Percentiles rank a stretch among this genome's conserved stretches.
Evolutionary conservation across 2,113 vertebrate genomes (phyloP).

Genomic region (Trogon surrucura): DNA sequence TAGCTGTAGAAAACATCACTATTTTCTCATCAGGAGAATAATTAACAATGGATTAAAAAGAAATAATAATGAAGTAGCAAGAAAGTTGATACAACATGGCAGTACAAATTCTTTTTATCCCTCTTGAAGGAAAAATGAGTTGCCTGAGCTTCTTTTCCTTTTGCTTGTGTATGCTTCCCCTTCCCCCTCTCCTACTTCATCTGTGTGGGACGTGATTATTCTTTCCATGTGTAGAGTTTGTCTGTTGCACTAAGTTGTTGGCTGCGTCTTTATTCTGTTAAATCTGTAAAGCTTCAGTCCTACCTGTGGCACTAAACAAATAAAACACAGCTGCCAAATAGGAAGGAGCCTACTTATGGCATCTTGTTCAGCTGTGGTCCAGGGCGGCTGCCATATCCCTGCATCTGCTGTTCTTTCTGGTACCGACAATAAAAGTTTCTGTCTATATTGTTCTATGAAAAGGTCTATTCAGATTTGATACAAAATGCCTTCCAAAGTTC

Average conservation of each 20-base stretch:
- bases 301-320: neutral
- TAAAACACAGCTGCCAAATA: neutral
- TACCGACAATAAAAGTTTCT: neutral
- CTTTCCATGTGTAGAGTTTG: neutral
- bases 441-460: neutral
- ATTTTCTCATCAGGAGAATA: neutral
- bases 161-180: neutral
- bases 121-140: neutral
- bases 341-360: neutral
- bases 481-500: neutral
- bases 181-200: neutral
- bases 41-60: neutral
- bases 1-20: neutral
- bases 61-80: neutral
- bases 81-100: neutral
- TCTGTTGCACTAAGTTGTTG: neutral
- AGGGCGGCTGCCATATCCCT: neutral
- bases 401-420: neutral
- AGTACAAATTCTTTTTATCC: neutral
- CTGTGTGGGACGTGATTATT: neutral
- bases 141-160: neutral
- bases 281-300: neutral
- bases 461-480: neutral
- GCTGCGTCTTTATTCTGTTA: neutral
- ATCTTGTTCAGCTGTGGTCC: neutral